Percentiles rank a stretch among this genome's conserved stretches.
Conservation (phyloP, 2,113 vertebrate species). For the Muntiacus muntjak region DNA sequence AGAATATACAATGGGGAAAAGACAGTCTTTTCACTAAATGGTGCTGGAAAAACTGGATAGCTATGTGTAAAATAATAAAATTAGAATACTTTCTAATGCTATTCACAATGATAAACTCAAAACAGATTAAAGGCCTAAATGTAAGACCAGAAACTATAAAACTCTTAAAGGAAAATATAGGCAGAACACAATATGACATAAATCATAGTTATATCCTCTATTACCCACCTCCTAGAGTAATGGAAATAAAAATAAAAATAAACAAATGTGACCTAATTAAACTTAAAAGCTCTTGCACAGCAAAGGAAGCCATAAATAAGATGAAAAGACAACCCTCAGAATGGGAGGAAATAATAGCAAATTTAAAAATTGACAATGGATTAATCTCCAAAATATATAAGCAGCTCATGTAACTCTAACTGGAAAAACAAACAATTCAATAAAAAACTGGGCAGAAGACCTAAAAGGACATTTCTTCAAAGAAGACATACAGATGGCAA, state of each 20-base stretch:
- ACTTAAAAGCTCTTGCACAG: not conserved
- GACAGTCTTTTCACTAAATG: not conserved
- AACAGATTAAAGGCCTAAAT: not conserved
- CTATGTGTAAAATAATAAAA: not conserved
- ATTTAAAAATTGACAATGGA: not conserved
- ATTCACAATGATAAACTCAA: not conserved
- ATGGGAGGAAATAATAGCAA: not conserved
- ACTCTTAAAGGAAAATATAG: not conserved
- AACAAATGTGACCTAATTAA: not conserved
- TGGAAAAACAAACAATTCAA: not conserved
- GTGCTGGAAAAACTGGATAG: not conserved
- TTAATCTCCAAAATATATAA: not conserved
- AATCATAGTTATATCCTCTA: not conserved
- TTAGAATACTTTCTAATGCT: not conserved
- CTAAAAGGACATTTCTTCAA: not conserved
- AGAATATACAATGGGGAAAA: not conserved
- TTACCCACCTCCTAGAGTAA: not conserved
- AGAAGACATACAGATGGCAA: not conserved
- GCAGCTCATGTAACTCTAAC: not conserved
- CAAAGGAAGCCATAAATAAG: not conserved
- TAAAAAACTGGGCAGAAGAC: not conserved
- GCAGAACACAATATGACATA: not conserved
- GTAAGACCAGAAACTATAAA: not conserved
- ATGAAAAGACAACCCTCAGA: not conserved
- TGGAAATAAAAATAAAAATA: not conserved